phyloP scores from a whole-genome alignment of 2,113 vertebrate genomes.

The Clarias batrachus region DNA sequence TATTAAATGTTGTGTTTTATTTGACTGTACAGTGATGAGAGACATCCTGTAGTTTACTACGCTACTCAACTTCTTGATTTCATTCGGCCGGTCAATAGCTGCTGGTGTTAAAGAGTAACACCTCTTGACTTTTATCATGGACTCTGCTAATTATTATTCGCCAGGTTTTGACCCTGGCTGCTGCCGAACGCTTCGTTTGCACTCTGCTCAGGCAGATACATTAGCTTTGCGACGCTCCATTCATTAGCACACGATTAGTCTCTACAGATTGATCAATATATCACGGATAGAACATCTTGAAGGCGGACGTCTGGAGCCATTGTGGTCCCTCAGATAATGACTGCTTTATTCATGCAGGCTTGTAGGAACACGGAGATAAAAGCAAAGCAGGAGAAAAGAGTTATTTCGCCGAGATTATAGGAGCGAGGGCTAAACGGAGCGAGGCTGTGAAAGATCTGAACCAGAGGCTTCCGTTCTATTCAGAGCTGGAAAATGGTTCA shows the following conservation, averaged over 20 bases:
- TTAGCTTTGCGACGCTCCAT: conserved; percentile 80
- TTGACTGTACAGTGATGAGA: neutral
- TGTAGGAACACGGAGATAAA: conserved; percentile 96
- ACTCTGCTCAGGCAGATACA: conserved; percentile 83
- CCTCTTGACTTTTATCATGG: conserved; percentile 84
- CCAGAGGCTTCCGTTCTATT: conserved; percentile 49
- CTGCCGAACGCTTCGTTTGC: conserved; percentile 81
- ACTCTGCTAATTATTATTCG: conserved; percentile 82
- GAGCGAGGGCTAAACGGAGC: conserved; percentile 68
- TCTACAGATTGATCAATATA: conserved; percentile 90
- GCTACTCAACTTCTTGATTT: neutral
- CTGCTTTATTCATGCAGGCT: conserved; percentile 89
- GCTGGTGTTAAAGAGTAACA: conserved; percentile 79
- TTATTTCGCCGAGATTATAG: conserved; percentile 82
- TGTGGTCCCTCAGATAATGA: conserved; percentile 89
- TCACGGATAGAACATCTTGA: conserved; percentile 92
- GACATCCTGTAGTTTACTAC: neutral
- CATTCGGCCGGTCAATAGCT: neutral
- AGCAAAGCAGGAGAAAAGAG: conserved; percentile 75
- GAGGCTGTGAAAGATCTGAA: conserved; percentile 59
- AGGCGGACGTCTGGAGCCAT: conserved; percentile 88
- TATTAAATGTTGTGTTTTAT: neutral
- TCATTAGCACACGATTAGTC: conserved; percentile 86
- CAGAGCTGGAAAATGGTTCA: neutral
- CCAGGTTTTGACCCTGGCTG: conserved; percentile 77